Percentiles rank a stretch among this genome's conserved stretches.
phyloP scores from a whole-genome alignment of 1,140 invertebrate genomes.

The Myzus persicae region DNA sequence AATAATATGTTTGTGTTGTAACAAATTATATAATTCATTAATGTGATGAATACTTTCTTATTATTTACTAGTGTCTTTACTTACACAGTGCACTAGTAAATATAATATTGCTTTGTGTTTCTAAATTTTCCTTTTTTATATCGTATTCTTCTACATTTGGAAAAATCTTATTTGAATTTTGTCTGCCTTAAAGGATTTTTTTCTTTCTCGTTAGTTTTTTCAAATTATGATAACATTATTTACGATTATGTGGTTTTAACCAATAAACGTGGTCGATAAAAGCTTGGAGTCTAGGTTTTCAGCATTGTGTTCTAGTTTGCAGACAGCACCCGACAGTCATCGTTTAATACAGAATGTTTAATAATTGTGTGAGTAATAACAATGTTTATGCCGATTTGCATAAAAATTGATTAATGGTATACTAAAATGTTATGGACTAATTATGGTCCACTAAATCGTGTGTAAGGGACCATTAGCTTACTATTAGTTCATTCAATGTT shows the following conservation, averaged over 20 bases:
- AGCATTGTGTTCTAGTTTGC: neutral
- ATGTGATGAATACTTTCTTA: neutral
- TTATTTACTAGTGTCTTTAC: neutral
- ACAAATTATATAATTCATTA: neutral
- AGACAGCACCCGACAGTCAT: neutral
- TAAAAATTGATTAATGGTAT: neutral
- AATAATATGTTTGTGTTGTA: neutral
- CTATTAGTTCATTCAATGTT: neutral
- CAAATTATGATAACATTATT: neutral
- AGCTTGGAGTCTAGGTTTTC: neutral
- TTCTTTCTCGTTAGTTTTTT: neutral
- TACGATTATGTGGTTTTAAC: neutral
- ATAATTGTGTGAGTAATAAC: neutral
- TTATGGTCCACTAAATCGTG: neutral
- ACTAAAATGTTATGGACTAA: no score
- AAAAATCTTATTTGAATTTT: neutral
- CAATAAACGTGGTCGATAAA: neutral
- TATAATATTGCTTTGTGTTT: neutral
- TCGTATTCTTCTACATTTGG: neutral
- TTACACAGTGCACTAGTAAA: neutral
- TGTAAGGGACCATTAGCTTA: neutral
- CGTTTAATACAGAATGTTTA: neutral
- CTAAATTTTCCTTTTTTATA: neutral
- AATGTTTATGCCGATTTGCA: neutral
- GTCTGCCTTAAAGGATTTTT: neutral